Conservation (phyloP, 2,888 invertebrate genomes). For the Diarsia rubi region DNA sequence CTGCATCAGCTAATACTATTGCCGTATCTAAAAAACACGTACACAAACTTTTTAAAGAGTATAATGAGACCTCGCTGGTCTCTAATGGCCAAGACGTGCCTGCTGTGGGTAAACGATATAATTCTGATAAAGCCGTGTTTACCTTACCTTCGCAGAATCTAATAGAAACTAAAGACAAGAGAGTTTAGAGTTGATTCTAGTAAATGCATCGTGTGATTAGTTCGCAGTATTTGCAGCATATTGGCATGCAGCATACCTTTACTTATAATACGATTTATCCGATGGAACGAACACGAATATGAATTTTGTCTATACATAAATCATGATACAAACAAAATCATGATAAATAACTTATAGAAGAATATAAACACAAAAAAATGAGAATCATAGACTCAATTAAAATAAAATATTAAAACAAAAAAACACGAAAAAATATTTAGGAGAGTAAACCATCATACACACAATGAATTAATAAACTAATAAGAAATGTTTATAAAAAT, state of each 20-base stretch:
- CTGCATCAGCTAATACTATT: slow-evolving; percentile 25
- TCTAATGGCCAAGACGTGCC: slow-evolving; percentile 59
- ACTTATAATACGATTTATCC: too few relatives aligned
- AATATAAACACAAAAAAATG: neutral
- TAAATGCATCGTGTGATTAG: neutral
- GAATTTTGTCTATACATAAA: neutral
- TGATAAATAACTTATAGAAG: neutral
- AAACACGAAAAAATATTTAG: too few relatives aligned
- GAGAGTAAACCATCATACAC: too few relatives aligned
- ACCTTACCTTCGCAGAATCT: slow-evolving; percentile 34
- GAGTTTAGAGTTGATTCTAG: neutral
- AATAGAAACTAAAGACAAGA: slow-evolving; percentile 12
- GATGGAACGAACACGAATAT: neutral
- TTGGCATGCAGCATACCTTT: too few relatives aligned
- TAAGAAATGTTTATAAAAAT: too few relatives aligned
- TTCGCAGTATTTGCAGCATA: neutral
- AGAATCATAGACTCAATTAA: neutral
- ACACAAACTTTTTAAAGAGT: slow-evolving; percentile 48
- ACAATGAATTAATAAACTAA: too few relatives aligned
- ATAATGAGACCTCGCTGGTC: slow-evolving; percentile 46
- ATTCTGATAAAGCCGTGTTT: slow-evolving; percentile 57
- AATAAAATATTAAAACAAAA: too few relatives aligned
- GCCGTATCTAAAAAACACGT: slow-evolving; percentile 45
- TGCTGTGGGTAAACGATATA: slow-evolving; percentile 2
- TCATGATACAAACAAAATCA: neutral